Evolutionary conservation across 2,113 vertebrate genomes (phyloP).

Genomic region (Nycticebus coucang): DNA sequence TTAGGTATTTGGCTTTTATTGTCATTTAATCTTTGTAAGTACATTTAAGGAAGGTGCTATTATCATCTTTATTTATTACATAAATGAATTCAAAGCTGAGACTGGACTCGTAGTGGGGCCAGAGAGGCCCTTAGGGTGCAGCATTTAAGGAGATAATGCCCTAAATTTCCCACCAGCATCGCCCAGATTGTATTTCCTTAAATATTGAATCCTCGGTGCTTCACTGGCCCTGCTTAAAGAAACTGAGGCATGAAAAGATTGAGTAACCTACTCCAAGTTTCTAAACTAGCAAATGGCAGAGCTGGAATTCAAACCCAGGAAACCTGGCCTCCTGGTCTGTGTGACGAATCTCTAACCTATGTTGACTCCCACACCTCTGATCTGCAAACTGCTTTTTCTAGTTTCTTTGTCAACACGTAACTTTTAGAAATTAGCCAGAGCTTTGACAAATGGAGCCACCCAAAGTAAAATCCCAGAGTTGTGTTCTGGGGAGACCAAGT

Average conservation of each 20-base stretch:
- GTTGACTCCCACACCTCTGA: not conserved
- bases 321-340: not conserved
- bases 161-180: not conserved
- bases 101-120: not conserved
- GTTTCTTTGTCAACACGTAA: not conserved
- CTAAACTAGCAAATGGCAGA: not conserved
- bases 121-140: not conserved
- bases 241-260: not conserved
- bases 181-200: not conserved
- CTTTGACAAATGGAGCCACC: not conserved
- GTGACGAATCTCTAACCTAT: not conserved
- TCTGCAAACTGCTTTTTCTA: not conserved
- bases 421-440: constrained; percentile 23
- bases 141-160: not conserved
- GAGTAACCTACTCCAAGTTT: not conserved
- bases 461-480: not conserved
- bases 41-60: not conserved
- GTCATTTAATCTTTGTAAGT: not conserved
- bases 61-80: not conserved
- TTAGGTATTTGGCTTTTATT: not conserved
- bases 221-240: not conserved
- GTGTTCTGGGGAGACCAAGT: not conserved
- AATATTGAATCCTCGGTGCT: not conserved
- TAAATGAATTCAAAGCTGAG: not conserved
- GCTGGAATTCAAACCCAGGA: not conserved